Evolutionary conservation across 2,797 vertebrate species (phyloP).

Genomic region (Cossypha niveicapilla): DNA sequence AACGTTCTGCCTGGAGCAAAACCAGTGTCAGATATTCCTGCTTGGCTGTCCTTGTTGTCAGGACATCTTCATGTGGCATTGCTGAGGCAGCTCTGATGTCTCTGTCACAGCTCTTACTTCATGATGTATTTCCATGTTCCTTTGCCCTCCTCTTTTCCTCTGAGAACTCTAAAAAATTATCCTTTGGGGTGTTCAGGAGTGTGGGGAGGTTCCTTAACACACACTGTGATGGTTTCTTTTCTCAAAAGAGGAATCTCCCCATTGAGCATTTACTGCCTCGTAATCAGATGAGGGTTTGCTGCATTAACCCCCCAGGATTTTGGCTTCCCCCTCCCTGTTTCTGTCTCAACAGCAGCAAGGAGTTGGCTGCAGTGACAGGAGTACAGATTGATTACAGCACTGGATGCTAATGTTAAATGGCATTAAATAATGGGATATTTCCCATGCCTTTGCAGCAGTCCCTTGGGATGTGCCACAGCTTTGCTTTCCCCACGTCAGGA

Average conservation of each 20-base stretch:
- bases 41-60: not conserved
- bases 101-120: not conserved
- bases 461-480: not conserved
- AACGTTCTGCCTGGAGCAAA: constrained; percentile 26
- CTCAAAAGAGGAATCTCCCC: not conserved
- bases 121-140: not conserved
- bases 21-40: not conserved
- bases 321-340: not conserved
- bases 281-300: not conserved
- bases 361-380: not conserved
- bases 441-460: not conserved
- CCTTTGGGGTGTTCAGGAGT: fast-evolving
- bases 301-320: not conserved
- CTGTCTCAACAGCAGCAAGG: not conserved
- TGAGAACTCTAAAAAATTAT: not conserved
- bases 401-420: not conserved
- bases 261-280: not conserved
- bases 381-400: not conserved
- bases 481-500: not conserved
- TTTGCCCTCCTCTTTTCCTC: not conserved
- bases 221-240: not conserved
- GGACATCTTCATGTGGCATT: not conserved
- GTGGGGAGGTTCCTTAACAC: not conserved
- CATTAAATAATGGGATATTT: not conserved
- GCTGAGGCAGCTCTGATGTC: not conserved